A percentile compares a stretch with the other conserved stretches of the same genome.
Conservation (phyloP, 2,888 invertebrate genomes). For the Meiosimyza platycephala region DNA sequence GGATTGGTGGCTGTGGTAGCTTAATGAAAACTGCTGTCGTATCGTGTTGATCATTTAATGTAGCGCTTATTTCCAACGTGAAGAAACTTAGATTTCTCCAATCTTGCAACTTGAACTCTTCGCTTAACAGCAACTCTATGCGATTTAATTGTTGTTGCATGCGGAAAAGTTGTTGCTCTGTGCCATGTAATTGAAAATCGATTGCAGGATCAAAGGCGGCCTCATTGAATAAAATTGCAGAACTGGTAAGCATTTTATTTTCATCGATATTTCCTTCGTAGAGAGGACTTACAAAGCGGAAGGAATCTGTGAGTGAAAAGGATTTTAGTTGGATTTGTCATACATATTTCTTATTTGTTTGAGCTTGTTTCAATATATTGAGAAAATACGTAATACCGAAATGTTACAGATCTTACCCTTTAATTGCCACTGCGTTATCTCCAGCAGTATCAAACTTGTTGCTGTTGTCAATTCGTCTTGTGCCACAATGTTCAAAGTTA, state of each 20-base stretch:
- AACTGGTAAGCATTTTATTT: conserved; percentile 33
- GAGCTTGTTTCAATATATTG: too few relatives aligned
- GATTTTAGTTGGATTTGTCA: too few relatives aligned
- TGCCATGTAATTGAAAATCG: conserved; percentile 37
- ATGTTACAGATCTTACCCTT: too few relatives aligned
- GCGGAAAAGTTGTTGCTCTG: conserved; percentile 33
- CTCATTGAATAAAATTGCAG: conserved; percentile 42
- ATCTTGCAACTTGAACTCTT: conserved; percentile 34
- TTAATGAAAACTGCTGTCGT: conserved; percentile 40
- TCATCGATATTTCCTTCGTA: conserved; percentile 45
- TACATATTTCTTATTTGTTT: too few relatives aligned
- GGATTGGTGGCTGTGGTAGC: conserved; percentile 30
- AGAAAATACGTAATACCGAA: too few relatives aligned
- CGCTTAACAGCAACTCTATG: conserved; percentile 38
- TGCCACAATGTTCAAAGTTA: conserved; percentile 30
- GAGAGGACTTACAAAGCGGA: conserved; percentile 41
- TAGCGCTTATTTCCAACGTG: conserved; percentile 44
- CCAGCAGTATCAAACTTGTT: neutral
- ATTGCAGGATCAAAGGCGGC: conserved; percentile 37
- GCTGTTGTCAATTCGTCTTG: conserved; percentile 8
- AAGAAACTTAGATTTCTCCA: conserved; percentile 38
- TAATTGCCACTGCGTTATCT: neutral
- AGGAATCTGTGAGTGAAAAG: conserved; percentile 25
- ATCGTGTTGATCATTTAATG: conserved; percentile 35
- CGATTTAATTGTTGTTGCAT: conserved; percentile 29